Evolutionary conservation across 1,140 invertebrate species (phyloP).

Genomic region (Brachionus sp.): DNA sequence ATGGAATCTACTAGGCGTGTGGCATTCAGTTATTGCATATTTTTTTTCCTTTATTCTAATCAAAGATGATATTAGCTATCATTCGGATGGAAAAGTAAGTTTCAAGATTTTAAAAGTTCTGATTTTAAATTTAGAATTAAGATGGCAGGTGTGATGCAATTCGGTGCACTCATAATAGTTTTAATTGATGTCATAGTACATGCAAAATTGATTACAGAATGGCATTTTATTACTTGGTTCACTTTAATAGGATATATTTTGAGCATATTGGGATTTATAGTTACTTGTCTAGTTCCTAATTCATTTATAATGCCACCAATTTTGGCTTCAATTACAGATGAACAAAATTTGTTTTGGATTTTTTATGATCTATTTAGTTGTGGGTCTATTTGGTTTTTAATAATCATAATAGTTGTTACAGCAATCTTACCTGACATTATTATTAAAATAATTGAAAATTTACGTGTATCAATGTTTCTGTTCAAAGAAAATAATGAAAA

Average conservation of each 20-base stretch:
- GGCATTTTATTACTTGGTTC: constrained; percentile 10
- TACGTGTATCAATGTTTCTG: background rate
- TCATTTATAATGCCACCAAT: constrained; percentile 31
- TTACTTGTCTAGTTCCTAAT: background rate
- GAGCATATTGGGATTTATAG: background rate
- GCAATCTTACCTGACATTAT: constrained; percentile 7
- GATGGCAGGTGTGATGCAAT: background rate
- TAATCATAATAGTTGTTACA: constrained; percentile 17
- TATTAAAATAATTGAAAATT: constrained; percentile 1
- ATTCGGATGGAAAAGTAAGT: constrained; percentile 17
- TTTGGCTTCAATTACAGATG: background rate
- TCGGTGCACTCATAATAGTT: background rate
- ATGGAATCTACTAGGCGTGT: constrained; percentile 17
- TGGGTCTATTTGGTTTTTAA: constrained; percentile 23
- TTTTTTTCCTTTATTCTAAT: constrained; percentile 29
- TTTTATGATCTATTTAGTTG: constrained; percentile 13
- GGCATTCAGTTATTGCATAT: constrained; percentile 35
- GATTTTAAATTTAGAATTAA: background rate
- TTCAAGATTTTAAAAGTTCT: background rate
- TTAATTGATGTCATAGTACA: background rate
- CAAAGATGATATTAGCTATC: background rate
- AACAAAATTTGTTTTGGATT: constrained; percentile 40
- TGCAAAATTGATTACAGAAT: constrained; percentile 20
- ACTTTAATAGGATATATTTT: background rate
- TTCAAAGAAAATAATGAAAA: background rate